phyloP scores from a whole-genome alignment of 1,140 invertebrate genomes.

The Drosophila quadrilineata region DNA sequence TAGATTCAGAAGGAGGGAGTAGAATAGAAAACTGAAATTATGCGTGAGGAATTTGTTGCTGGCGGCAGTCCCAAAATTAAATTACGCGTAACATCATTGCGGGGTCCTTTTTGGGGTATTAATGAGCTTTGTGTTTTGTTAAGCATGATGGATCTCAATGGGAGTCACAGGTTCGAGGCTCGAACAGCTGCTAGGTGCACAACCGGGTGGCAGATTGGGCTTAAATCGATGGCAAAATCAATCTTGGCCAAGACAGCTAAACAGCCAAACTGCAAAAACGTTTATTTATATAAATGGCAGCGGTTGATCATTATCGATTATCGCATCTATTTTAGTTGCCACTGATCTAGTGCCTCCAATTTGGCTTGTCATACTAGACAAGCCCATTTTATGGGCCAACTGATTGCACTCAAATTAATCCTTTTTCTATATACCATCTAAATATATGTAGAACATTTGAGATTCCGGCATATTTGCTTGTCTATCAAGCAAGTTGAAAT shows the following conservation, averaged over 20 bases:
- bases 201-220: not conserved
- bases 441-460: no score
- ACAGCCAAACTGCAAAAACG: no score
- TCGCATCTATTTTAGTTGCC: no score
- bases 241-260: no score
- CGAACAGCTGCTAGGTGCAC: slow-evolving; percentile 21
- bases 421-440: not conserved
- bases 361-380: no score
- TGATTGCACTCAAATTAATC: no score
- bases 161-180: slow-evolving; percentile 3
- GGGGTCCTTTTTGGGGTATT: slow-evolving; percentile 65
- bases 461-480: no score
- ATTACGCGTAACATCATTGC: slow-evolving; percentile 78
- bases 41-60: slow-evolving; percentile 53
- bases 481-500: slow-evolving; percentile 52
- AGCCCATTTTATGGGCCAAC: no score
- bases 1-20: slow-evolving; percentile 13
- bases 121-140: slow-evolving; percentile 65
- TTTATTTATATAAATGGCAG: no score
- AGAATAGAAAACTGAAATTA: slow-evolving; percentile 55
- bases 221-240: slow-evolving; percentile 27
- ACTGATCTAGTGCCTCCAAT: no score
- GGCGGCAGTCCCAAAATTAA: slow-evolving; percentile 59
- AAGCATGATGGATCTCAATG: slow-evolving; percentile 54
- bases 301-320: no score